A percentile compares a stretch with the other conserved stretches of the same genome.
phyloP scores from a whole-genome alignment of 2,113 vertebrate species.

The Neomonachus schauinslandi region DNA sequence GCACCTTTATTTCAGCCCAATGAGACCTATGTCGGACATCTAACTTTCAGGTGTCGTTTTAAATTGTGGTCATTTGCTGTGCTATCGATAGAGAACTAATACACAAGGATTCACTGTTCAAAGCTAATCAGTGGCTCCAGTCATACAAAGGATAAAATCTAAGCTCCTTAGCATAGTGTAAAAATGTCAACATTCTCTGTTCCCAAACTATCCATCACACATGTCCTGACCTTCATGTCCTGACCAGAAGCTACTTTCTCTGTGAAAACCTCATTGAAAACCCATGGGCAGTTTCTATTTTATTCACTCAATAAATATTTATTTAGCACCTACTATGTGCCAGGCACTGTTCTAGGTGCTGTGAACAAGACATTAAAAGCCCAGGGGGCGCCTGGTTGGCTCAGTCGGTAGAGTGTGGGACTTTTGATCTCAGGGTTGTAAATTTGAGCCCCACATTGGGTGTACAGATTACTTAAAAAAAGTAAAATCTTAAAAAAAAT shows the following conservation, averaged over 20 bases:
- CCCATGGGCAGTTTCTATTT: neutral
- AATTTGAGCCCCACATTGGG: neutral
- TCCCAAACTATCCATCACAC: neutral
- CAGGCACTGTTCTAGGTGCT: neutral
- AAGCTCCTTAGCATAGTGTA: neutral
- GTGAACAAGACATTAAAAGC: neutral
- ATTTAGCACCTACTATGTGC: neutral
- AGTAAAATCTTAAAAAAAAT: neutral
- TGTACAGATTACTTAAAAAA: neutral
- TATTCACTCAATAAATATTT: constrained; percentile 5
- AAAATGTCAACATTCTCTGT: neutral
- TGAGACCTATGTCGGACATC: neutral
- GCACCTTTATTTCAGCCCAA: neutral
- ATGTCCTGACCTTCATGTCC: neutral
- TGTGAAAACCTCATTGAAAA: neutral
- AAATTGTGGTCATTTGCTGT: neutral
- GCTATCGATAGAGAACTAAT: neutral
- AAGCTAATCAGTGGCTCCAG: neutral
- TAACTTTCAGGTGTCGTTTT: neutral
- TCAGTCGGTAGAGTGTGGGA: neutral
- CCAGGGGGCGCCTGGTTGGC: neutral
- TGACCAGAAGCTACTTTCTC: neutral
- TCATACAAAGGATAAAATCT: neutral
- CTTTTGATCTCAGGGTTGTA: neutral
- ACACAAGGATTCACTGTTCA: neutral